Percentiles rank a stretch among this genome's conserved stretches.
These are phyloP conservation scores for Ammodramus savannarum DNA, from an alignment of 2,113 vertebrate genomes.

Conservation along the genomic window DNA sequence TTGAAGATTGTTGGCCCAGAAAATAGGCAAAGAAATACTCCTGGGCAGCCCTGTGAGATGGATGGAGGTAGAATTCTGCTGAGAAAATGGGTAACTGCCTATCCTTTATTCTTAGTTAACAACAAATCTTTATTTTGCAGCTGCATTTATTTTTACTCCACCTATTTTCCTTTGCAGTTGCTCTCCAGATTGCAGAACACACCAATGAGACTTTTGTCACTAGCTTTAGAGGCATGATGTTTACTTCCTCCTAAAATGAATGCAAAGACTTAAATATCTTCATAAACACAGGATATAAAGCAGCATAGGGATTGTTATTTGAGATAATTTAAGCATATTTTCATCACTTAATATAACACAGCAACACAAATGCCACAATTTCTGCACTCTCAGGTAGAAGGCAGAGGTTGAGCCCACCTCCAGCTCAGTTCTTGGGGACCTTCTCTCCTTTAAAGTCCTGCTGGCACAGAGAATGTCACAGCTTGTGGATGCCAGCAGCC, in stretches of 20 bases:
- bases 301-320: not conserved
- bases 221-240: not conserved
- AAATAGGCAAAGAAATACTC: not conserved
- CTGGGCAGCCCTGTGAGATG: not conserved
- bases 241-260: not conserved
- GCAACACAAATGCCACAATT: not conserved
- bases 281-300: not conserved
- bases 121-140: not conserved
- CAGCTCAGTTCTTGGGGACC: not conserved
- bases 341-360: not conserved
- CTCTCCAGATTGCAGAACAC: not conserved
- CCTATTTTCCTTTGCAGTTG: not conserved
- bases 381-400: not conserved
- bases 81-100: not conserved
- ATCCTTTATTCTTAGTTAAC: not conserved
- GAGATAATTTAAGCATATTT: not conserved
- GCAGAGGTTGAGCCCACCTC: not conserved
- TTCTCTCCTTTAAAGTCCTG: not conserved
- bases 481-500: not conserved
- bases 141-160: not conserved
- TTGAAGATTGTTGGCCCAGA: not conserved
- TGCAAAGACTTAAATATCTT: not conserved
- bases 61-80: not conserved
- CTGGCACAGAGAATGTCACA: conserved; percentile 25
- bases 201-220: not conserved